Conservation (phyloP, 2,113 vertebrate species). For the Ovibos moschatus region DNA sequence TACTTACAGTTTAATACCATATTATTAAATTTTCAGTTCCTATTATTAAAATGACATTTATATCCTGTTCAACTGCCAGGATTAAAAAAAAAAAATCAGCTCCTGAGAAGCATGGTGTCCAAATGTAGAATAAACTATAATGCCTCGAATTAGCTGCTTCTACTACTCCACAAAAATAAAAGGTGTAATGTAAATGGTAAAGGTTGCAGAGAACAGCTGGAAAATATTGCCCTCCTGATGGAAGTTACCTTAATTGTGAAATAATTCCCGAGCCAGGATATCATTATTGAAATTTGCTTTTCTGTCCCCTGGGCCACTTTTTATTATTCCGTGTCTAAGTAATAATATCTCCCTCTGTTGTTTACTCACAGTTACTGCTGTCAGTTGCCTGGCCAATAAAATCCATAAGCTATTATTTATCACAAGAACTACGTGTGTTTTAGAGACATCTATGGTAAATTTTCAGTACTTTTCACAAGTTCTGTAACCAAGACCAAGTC, state of each 20-base stretch:
- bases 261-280: constrained; percentile 63
- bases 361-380: constrained; percentile 64
- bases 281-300: constrained; percentile 59
- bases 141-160: constrained; percentile 56
- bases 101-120: constrained; percentile 21
- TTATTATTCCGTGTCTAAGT: constrained; percentile 26
- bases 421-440: constrained; percentile 58
- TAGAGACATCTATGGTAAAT: constrained; percentile 45
- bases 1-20: constrained; percentile 45
- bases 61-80: constrained; percentile 36
- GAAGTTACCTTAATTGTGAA: constrained; percentile 59
- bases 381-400: constrained; percentile 68
- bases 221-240: constrained; percentile 71
- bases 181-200: background rate
- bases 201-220: constrained; percentile 70
- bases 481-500: constrained; percentile 65
- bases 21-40: constrained; percentile 67
- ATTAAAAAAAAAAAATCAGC: constrained; percentile 54
- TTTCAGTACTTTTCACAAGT: constrained; percentile 58
- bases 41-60: constrained; percentile 65
- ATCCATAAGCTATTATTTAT: constrained; percentile 68
- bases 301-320: constrained; percentile 54
- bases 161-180: constrained; percentile 52
- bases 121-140: constrained; percentile 32
- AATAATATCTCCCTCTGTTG: constrained; percentile 60